Evolutionary conservation across 2,888 invertebrate genomes (phyloP).

Genomic region (Rhamnusium bicolor): DNA sequence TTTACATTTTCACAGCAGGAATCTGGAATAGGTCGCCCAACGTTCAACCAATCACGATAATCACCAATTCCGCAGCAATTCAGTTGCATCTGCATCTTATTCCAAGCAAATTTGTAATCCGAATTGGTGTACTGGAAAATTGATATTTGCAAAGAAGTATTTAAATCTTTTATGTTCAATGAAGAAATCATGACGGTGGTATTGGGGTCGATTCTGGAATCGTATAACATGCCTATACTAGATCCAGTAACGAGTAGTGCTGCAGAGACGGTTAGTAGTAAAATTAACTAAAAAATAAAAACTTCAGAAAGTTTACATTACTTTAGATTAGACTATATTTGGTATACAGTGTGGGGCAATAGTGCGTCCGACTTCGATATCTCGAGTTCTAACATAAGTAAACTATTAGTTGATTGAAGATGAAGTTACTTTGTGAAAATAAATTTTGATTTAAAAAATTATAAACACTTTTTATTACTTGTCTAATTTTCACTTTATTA

Average conservation of each 20-base stretch:
- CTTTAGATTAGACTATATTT: too few species aligned
- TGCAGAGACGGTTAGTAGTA: conserved; percentile 38
- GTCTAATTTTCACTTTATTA: too few species aligned
- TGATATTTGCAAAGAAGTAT: conserved; percentile 34
- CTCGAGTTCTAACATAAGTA: too few species aligned
- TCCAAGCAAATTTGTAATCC: conserved; percentile 38
- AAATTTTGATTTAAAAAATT: too few species aligned
- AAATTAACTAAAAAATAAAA: conserved; percentile 38
- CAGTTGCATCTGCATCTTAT: conserved; percentile 40
- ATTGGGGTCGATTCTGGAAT: conserved; percentile 16
- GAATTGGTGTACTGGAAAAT: conserved; percentile 32
- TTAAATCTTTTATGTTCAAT: conserved; percentile 36
- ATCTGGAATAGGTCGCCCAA: conserved; percentile 30
- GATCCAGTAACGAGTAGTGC: conserved; percentile 38
- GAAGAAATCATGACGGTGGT: conserved; percentile 16
- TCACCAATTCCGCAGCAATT: conserved; percentile 45
- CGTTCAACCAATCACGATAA: conserved; percentile 39
- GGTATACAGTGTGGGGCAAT: too few species aligned
- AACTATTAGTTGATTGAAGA: too few species aligned
- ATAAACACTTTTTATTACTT: too few species aligned
- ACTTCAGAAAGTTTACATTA: too few species aligned
- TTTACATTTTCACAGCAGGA: conserved; percentile 46
- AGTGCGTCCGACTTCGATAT: too few species aligned
- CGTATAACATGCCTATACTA: conserved; percentile 40
- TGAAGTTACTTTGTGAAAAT: too few species aligned